Evolutionary conservation across 2,797 vertebrate genomes (phyloP), one percentile per base, ranked within the genome.

Genomic region (Mastacembelus armatus): DNA sequence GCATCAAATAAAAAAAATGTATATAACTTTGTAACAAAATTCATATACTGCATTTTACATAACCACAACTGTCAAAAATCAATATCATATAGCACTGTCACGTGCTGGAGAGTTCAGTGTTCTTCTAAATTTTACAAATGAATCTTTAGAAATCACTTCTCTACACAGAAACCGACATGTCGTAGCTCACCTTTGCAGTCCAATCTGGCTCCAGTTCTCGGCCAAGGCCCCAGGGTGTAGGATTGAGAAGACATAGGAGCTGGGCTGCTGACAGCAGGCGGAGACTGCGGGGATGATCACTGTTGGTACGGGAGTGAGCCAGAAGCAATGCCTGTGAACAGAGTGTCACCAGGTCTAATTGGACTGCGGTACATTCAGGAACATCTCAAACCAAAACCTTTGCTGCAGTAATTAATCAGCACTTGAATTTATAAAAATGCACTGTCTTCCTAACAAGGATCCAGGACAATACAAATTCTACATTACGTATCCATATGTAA

Each of bases 211-310:
- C 87, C 24, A 82, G 84, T 29, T 92, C 86, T 78, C 29, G 69
- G 54, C 58, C 66, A 10, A 84, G 52, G 77, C 86, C 83, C 83
- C 91, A 90, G 47, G 91, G 93, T 33, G 91, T 87, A 61, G 89
- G 89, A 78, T 71, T 90, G 73, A 93, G 88, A 60, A 86, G 84
- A 83, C 86, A 92, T 27, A 96, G 80, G 61, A 96, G 93, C 85
- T 95, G 94, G 66, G 94, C 90, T 44, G 91, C 91, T 57, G 94
- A 92, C 74, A 95, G 90, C 75, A 95, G 79, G 76, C 94, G 96
- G 69, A 97, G 94, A 66, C 91, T 78, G 9, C 93, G 92, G 10
- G 94, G 94, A 62, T 86, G 92, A 10, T 92, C 84, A 1, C 77
- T 71, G 54, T 89, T 72, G 6, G 77, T 93, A 32, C 93, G 85